These are phyloP conservation scores for Delichon dasypus DNA, from an alignment of 2,797 vertebrate genomes.

Conservation along the genomic window DNA sequence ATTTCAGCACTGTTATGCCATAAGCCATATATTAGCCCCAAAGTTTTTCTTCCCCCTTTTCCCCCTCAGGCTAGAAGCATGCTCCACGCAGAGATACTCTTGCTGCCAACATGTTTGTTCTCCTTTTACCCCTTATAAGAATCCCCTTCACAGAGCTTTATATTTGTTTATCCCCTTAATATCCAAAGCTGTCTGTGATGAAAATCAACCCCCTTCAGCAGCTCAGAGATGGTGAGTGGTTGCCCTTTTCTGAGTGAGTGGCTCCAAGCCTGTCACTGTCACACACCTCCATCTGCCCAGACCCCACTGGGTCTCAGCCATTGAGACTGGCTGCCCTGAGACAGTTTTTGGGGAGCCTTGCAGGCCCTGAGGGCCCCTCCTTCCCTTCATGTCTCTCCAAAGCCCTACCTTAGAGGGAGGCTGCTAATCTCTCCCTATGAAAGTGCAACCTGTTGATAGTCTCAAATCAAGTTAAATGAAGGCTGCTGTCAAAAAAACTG, in stretches of 20 bases:
- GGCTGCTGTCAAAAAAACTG: neutral
- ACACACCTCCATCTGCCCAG: neutral
- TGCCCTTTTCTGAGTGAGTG: neutral
- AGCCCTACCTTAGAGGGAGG: neutral
- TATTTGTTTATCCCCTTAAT: conserved; percentile 30
- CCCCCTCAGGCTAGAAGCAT: neutral
- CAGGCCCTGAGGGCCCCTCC: too few relatives aligned
- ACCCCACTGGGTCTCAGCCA: neutral
- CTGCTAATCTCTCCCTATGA: neutral
- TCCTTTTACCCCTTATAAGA: neutral
- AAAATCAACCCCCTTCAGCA: conserved; percentile 17
- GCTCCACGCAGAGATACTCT: neutral
- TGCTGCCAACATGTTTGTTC: neutral
- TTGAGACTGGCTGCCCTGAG: neutral
- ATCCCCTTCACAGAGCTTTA: neutral
- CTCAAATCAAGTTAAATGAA: neutral
- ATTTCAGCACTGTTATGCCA: neutral
- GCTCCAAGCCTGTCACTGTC: neutral
- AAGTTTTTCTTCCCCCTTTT: neutral
- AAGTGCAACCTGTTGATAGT: neutral
- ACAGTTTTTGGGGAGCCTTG: neutral
- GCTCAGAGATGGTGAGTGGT: neutral
- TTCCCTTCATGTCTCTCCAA: neutral
- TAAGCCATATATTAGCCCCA: neutral
- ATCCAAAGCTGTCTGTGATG: conserved; percentile 24